Evolutionary conservation across 2,797 vertebrate genomes (phyloP).

Genomic region (Schizopygopsis pylzovi): DNA sequence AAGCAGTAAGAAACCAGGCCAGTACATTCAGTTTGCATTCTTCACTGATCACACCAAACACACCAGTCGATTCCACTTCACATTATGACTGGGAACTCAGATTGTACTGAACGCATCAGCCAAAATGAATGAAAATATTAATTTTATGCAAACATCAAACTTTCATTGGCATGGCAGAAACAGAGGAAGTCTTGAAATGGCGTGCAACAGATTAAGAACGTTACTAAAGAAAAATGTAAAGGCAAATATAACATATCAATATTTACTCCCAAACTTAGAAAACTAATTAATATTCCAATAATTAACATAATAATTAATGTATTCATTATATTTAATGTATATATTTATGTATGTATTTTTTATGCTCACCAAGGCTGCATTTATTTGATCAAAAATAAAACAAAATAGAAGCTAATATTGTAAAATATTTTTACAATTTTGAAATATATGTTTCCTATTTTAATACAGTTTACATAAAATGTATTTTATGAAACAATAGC

Average conservation of each 20-base stretch:
- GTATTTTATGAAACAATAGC: background rate
- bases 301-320: background rate
- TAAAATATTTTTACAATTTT: background rate
- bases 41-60: conserved; percentile 27
- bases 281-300: background rate
- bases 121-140: background rate
- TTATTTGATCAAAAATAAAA: background rate
- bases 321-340: background rate
- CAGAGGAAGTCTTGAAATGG: background rate
- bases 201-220: conserved; percentile 1
- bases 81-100: conserved; percentile 26
- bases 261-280: background rate
- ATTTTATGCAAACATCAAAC: background rate
- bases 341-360: no score
- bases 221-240: background rate
- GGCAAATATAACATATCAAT: background rate
- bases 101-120: background rate
- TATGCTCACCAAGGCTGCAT: background rate
- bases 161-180: background rate
- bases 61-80: conserved; percentile 5
- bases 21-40: conserved; percentile 57
- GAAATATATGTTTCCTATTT: background rate
- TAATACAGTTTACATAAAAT: background rate
- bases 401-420: background rate
- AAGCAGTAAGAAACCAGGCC: conserved; percentile 58